A percentile compares a stretch with the other conserved stretches of the same genome.
These are phyloP conservation scores for Polymixis flavicincta DNA, from an alignment of 2,888 invertebrate genomes.

Conservation along the genomic window DNA sequence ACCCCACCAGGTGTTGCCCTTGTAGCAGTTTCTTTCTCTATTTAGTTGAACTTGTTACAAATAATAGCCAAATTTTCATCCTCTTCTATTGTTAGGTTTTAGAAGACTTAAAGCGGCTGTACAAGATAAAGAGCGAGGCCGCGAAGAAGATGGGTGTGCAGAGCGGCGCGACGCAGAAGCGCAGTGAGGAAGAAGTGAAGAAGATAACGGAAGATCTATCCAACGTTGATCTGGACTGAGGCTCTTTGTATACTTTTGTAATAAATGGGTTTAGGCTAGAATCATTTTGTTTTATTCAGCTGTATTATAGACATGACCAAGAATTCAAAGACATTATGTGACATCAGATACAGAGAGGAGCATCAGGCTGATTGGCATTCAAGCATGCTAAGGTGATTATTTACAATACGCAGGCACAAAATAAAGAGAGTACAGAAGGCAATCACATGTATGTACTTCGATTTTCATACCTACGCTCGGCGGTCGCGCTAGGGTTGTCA, in stretches of 20 bases:
- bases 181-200: conserved; percentile 80
- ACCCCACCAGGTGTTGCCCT: too few species aligned
- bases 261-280: conserved; percentile 57
- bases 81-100: conserved; percentile 50
- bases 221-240: conserved; percentile 89
- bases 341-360: too few species aligned
- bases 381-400: not conserved
- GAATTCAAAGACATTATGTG: too few species aligned
- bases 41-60: too few species aligned
- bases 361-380: too few species aligned
- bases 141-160: conserved; percentile 69
- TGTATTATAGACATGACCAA: too few species aligned
- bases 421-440: too few species aligned
- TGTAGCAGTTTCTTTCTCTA: too few species aligned
- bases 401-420: too few species aligned
- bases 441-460: too few species aligned
- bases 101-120: conserved; percentile 77
- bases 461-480: too few species aligned
- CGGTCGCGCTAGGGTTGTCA: too few species aligned
- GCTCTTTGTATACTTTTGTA: conserved; percentile 50
- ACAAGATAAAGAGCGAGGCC: conserved; percentile 82
- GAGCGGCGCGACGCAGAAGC: conserved; percentile 47
- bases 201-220: conserved; percentile 91
- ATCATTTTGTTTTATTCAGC: conserved; percentile 23
- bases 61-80: not conserved